Evolutionary conservation across 2,888 invertebrate species (phyloP).

Genomic region (Brenthis daphne): DNA sequence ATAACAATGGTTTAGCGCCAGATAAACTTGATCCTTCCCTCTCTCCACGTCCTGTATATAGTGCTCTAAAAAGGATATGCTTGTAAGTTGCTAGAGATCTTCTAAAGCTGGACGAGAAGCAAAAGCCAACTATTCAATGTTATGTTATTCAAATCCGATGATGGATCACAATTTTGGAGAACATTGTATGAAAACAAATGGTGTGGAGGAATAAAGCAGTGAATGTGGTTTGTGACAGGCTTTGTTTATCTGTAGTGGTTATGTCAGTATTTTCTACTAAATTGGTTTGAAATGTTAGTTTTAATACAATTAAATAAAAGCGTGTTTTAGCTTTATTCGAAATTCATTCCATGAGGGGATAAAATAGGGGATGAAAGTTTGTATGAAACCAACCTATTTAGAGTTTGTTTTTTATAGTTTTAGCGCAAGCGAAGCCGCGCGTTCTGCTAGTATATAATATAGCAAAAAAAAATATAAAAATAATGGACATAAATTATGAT

Average conservation of each 20-base stretch:
- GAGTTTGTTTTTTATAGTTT: too few species aligned
- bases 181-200: constrained; percentile 74
- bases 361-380: too few species aligned
- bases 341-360: too few species aligned
- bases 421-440: too few species aligned
- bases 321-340: too few species aligned
- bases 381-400: too few species aligned
- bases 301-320: too few species aligned
- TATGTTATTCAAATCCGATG: constrained; percentile 72
- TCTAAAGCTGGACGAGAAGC: constrained; percentile 52
- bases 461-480: neutral
- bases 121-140: constrained; percentile 72
- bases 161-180: constrained; percentile 77
- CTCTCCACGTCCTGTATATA: constrained; percentile 36
- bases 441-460: too few species aligned
- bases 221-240: constrained; percentile 39
- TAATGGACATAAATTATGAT: constrained; percentile 1
- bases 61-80: constrained; percentile 46
- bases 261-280: constrained; percentile 13
- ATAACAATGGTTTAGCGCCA: constrained; percentile 67
- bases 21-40: constrained; percentile 49
- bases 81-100: constrained; percentile 50
- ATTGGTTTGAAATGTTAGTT: constrained; percentile 14
- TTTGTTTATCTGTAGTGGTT: constrained; percentile 34
- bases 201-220: constrained; percentile 50